Percentiles rank a stretch among this genome's conserved stretches.
Evolutionary conservation across 2,113 vertebrate species (phyloP).

Genomic region (Macroglossus sobrinus): DNA sequence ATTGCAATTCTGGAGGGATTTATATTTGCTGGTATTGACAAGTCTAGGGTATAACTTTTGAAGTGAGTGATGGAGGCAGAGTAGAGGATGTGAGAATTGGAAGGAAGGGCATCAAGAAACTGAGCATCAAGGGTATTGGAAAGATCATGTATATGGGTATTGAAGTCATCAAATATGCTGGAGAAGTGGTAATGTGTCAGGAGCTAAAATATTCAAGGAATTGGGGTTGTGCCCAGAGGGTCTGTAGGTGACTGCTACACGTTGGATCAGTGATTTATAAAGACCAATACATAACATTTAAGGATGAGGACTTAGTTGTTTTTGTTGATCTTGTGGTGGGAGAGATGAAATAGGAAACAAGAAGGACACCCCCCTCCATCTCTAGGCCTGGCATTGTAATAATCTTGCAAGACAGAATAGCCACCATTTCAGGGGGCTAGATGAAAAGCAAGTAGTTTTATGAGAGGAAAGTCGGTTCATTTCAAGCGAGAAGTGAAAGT

Average conservation of each 20-base stretch:
- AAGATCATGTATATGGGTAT: neutral
- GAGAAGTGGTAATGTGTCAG: neutral
- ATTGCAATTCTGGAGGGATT: neutral
- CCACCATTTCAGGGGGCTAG: neutral
- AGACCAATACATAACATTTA: neutral
- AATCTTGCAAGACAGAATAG: neutral
- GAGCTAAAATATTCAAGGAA: neutral
- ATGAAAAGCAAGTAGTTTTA: neutral
- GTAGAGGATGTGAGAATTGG: neutral
- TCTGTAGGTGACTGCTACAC: neutral
- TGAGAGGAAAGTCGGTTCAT: neutral
- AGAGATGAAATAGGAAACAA: neutral
- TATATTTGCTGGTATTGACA: neutral
- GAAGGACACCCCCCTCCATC: neutral
- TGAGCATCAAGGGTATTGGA: neutral
- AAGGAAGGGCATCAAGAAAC: neutral
- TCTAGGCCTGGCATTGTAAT: neutral
- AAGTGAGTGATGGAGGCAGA: neutral
- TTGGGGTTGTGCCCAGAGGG: neutral
- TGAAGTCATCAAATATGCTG: neutral
- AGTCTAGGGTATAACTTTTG: neutral
- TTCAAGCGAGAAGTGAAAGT: neutral
- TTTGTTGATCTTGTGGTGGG: neutral
- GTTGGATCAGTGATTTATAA: neutral
- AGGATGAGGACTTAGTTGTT: neutral